Percentiles rank a stretch among this genome's conserved stretches.
Evolutionary conservation across 2,797 vertebrate species (phyloP).

Genomic region (Manis pentadactyla): DNA sequence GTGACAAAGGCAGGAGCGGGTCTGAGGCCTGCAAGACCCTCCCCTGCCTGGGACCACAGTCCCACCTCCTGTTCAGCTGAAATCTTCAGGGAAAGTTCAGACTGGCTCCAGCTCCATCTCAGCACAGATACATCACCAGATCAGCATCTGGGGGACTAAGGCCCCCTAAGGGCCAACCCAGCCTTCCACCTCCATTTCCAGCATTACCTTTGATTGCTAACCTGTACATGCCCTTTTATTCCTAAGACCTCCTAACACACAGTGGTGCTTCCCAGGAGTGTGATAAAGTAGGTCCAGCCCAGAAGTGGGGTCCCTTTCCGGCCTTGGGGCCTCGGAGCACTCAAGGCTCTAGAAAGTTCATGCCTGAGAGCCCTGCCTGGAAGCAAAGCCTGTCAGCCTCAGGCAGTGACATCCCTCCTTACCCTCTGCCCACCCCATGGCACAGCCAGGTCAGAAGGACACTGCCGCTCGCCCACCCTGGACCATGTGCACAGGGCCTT

Average conservation of each 20-base stretch:
- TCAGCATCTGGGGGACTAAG: background rate
- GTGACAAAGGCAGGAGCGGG: background rate
- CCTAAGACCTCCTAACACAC: background rate
- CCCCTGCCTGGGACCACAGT: background rate
- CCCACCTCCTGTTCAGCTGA: background rate
- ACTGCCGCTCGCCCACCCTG: background rate
- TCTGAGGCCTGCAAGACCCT: background rate
- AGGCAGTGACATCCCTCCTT: background rate
- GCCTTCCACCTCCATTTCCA: background rate
- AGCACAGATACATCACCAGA: background rate
- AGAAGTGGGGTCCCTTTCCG: background rate
- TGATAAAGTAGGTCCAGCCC: background rate
- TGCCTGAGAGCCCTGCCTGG: background rate
- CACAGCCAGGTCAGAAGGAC: background rate
- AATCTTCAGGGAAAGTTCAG: background rate
- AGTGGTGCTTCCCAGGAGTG: background rate
- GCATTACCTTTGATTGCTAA: background rate
- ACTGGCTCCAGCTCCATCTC: background rate
- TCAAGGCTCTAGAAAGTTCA: background rate
- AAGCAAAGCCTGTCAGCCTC: background rate
- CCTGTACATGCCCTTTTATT: background rate
- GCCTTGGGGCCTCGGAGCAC: background rate
- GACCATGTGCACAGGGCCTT: background rate
- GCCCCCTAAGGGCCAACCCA: background rate
- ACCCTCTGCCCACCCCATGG: background rate